Percentiles rank a stretch among this genome's conserved stretches.
These are phyloP conservation scores for Holacanthus passer DNA, from an alignment of 2,113 vertebrate species.

Conservation along the genomic window DNA sequence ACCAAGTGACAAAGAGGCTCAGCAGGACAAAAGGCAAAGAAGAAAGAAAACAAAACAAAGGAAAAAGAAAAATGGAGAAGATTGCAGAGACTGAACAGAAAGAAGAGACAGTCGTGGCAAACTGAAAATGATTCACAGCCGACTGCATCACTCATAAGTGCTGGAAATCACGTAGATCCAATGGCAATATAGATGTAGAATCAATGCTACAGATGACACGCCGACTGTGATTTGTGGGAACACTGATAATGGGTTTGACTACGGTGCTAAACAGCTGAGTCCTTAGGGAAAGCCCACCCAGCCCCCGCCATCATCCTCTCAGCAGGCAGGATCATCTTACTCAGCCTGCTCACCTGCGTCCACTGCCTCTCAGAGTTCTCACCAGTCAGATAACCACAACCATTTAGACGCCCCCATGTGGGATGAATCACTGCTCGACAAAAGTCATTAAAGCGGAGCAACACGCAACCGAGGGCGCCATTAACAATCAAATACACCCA, in stretches of 20 bases:
- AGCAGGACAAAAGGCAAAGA: conserved; percentile 55
- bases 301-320: conserved; percentile 50
- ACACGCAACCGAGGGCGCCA: conserved; percentile 41
- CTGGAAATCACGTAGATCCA: conserved; percentile 29
- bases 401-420: conserved; percentile 44
- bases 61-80: conserved; percentile 63
- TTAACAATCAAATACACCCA: conserved; percentile 57
- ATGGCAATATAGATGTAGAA: conserved; percentile 3
- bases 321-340: conserved; percentile 77
- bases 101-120: neutral
- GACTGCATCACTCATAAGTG: conserved; percentile 6
- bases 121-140: conserved; percentile 44
- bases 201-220: conserved; percentile 31
- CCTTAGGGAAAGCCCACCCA: conserved; percentile 57
- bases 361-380: conserved; percentile 28
- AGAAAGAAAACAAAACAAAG: conserved; percentile 64
- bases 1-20: conserved; percentile 17
- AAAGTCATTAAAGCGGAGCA: conserved; percentile 54
- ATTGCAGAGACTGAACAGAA: conserved; percentile 19
- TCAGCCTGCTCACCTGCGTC: conserved; percentile 63
- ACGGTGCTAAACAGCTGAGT: conserved; percentile 76
- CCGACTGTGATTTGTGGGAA: conserved; percentile 46
- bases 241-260: conserved; percentile 61
- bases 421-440: conserved; percentile 46
- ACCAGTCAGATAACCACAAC: conserved; percentile 68